phyloP scores from a whole-genome alignment of 1,140 invertebrate species.

The Pseudobourletiella spinata region DNA sequence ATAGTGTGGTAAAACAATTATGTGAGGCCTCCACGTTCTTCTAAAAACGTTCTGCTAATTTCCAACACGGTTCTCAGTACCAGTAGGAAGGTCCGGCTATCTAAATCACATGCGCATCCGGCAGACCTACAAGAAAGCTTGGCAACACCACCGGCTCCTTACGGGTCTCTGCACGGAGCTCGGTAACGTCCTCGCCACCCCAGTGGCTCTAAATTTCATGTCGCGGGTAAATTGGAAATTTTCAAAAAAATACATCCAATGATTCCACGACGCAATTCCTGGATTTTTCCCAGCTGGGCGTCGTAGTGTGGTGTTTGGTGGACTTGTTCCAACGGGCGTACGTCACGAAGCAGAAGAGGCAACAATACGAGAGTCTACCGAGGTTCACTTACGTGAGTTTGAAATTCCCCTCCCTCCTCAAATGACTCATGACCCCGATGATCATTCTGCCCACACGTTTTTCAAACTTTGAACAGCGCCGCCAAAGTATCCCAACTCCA shows the following conservation, averaged over 20 bases:
- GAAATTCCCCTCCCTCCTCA: too few relatives aligned
- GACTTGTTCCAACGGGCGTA: neutral
- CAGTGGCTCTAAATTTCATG: neutral
- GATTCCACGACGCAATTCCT: too few relatives aligned
- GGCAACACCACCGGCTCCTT: constrained; percentile 18
- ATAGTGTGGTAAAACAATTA: too few relatives aligned
- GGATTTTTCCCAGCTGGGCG: too few relatives aligned
- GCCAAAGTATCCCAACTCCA: neutral
- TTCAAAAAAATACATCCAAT: too few relatives aligned
- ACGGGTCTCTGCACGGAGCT: constrained; percentile 3
- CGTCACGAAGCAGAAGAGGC: neutral
- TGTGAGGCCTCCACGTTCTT: too few relatives aligned
- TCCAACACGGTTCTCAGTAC: neutral
- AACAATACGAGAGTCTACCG: too few relatives aligned
- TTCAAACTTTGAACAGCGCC: too few relatives aligned
- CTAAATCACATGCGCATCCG: constrained; percentile 3
- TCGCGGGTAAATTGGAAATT: neutral
- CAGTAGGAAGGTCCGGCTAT: neutral
- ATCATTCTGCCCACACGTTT: too few relatives aligned
- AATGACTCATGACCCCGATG: too few relatives aligned
- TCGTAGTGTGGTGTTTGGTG: neutral
- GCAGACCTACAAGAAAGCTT: neutral
- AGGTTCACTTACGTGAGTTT: too few relatives aligned
- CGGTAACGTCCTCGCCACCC: constrained; percentile 8
- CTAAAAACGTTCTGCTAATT: neutral